These are phyloP conservation scores for Hormaphis cornu DNA, from an alignment of 1,140 invertebrate species.

Conservation along the genomic window DNA sequence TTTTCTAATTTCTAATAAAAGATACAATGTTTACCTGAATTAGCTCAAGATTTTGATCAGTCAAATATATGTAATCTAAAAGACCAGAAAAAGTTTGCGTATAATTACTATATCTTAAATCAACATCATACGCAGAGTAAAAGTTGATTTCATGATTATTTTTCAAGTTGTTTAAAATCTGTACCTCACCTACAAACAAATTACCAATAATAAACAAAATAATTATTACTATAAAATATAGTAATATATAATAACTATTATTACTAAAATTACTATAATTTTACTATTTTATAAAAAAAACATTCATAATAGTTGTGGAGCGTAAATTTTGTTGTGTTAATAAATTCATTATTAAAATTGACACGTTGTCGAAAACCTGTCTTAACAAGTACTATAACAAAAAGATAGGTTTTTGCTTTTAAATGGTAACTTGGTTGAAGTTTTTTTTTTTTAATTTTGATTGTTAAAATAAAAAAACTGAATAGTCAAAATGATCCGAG, in stretches of 20 bases:
- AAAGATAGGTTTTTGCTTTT: too few relatives aligned
- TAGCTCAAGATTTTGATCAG: not conserved
- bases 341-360: too few relatives aligned
- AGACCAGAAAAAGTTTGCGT: not conserved
- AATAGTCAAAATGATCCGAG: too few relatives aligned
- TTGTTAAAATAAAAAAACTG: too few relatives aligned
- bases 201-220: not conserved
- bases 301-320: too few relatives aligned
- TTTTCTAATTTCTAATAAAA: not conserved
- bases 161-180: not conserved
- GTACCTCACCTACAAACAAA: not conserved
- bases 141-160: not conserved
- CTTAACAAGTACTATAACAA: too few relatives aligned
- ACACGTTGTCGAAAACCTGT: too few relatives aligned
- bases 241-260: not conserved
- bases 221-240: not conserved
- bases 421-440: too few relatives aligned
- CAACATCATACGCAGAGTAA: not conserved
- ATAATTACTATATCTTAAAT: not conserved
- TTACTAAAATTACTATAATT: too few relatives aligned
- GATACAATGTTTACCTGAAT: slow-evolving; percentile 16
- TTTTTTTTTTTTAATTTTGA: too few relatives aligned
- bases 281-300: too few relatives aligned
- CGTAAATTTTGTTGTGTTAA: too few relatives aligned
- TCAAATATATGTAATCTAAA: slow-evolving; percentile 23